Percentiles rank a stretch among this genome's conserved stretches.
These are phyloP conservation scores for Sebastes minor DNA, from an alignment of 2,797 vertebrate species.

Conservation along the genomic window DNA sequence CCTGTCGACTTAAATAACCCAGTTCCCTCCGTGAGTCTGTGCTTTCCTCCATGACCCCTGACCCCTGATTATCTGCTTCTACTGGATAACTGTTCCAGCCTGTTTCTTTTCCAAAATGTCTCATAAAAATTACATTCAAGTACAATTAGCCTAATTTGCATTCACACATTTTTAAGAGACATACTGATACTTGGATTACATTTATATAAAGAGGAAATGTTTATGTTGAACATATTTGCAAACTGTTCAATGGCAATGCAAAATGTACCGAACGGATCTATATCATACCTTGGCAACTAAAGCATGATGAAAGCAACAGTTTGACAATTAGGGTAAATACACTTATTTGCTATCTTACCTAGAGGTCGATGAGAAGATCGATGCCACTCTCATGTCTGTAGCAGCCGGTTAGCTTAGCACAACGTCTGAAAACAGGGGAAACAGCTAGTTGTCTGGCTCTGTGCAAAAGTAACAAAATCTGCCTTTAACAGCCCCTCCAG, in stretches of 20 bases:
- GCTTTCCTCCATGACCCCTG: conserved; percentile 5
- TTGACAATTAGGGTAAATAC: neutral
- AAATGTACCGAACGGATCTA: neutral
- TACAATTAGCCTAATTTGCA: neutral
- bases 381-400: neutral
- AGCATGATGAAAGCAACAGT: neutral
- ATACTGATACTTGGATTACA: neutral
- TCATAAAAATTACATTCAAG: neutral
- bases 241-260: neutral
- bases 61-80: neutral
- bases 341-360: neutral
- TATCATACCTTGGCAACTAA: neutral
- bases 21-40: conserved; percentile 39
- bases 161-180: neutral
- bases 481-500: neutral
- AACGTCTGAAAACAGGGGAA: neutral
- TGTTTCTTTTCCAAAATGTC: neutral
- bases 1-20: conserved; percentile 48
- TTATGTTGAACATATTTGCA: neutral
- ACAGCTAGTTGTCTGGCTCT: neutral
- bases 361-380: neutral
- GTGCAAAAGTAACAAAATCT: neutral
- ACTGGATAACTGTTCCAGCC: neutral
- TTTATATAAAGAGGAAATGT: neutral
- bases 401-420: neutral